Conservation (phyloP, 2,797 vertebrate genomes). For the Danio jaintianensis region DNA sequence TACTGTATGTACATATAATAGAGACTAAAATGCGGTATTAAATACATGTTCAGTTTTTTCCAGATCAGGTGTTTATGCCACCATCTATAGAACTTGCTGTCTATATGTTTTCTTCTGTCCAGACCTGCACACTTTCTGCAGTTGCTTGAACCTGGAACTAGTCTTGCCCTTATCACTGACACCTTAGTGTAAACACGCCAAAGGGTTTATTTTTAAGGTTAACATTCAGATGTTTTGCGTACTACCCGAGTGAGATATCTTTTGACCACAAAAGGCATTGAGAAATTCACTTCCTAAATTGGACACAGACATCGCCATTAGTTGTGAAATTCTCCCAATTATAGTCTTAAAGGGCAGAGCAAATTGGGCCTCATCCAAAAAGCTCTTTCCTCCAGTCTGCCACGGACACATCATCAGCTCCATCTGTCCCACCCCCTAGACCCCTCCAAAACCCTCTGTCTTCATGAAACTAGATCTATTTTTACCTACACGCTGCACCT, state of each 20-base stretch:
- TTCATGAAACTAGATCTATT: slow-evolving; percentile 67
- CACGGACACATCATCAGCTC: slow-evolving; percentile 48
- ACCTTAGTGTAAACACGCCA: not conserved
- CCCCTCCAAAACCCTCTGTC: slow-evolving; percentile 41
- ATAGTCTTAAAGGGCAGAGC: slow-evolving; percentile 31
- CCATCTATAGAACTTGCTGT: too few relatives aligned
- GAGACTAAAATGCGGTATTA: too few relatives aligned
- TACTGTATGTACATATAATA: too few relatives aligned
- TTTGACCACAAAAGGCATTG: slow-evolving; percentile 49
- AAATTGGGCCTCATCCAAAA: slow-evolving; percentile 51
- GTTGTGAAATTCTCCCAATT: slow-evolving; percentile 48
- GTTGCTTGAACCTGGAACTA: not conserved
- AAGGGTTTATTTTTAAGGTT: not conserved
- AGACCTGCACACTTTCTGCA: not conserved
- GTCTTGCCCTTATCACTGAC: not conserved
- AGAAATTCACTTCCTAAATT: slow-evolving; percentile 51
- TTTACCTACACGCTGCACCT: slow-evolving; percentile 72
- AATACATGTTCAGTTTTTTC: too few relatives aligned
- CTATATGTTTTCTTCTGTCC: not conserved
- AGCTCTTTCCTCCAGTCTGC: slow-evolving; percentile 45
- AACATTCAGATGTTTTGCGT: not conserved
- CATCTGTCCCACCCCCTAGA: slow-evolving; percentile 38
- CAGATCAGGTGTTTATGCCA: too few relatives aligned
- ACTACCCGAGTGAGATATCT: not conserved
- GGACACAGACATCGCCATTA: slow-evolving; percentile 28